These are phyloP conservation scores for Coleophora flavipennella DNA, from an alignment of 2,888 invertebrate genomes.

Conservation along the genomic window DNA sequence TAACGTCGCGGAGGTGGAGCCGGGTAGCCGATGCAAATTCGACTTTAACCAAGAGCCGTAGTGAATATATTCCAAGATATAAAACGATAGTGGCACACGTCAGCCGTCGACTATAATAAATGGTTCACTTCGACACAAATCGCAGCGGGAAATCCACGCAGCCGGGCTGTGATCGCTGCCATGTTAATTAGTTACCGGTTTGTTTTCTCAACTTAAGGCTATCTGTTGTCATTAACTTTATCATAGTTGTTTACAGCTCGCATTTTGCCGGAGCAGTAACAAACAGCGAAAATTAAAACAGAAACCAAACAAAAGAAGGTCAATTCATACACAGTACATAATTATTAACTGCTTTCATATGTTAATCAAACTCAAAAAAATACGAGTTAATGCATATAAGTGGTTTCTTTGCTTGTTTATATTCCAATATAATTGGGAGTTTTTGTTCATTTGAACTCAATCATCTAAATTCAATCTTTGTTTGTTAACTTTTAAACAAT, in stretches of 20 bases:
- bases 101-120: conserved; percentile 63
- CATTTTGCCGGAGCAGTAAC: not conserved
- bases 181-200: conserved; percentile 54
- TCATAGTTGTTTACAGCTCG: conserved; percentile 33
- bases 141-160: conserved; percentile 70
- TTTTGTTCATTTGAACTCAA: too few relatives aligned
- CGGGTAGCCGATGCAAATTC: conserved; percentile 36
- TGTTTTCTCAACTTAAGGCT: conserved; percentile 41
- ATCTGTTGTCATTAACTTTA: conserved; percentile 29
- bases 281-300: conserved; percentile 9
- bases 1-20: conserved; percentile 58
- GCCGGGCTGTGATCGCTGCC: conserved; percentile 59
- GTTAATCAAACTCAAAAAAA: too few relatives aligned
- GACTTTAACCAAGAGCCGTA: conserved; percentile 35
- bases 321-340: too few relatives aligned
- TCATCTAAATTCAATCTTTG: too few relatives aligned
- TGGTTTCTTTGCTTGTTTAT: too few relatives aligned
- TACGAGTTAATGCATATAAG: too few relatives aligned
- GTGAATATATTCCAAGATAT: conserved; percentile 35
- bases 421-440: too few relatives aligned
- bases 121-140: conserved; percentile 64
- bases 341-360: too few relatives aligned
- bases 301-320: conserved; percentile 7
- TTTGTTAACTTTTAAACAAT: too few relatives aligned
- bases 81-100: conserved; percentile 38